Evolutionary conservation across 2,113 vertebrate species (phyloP).

Genomic region (Mesocricetus auratus): DNA sequence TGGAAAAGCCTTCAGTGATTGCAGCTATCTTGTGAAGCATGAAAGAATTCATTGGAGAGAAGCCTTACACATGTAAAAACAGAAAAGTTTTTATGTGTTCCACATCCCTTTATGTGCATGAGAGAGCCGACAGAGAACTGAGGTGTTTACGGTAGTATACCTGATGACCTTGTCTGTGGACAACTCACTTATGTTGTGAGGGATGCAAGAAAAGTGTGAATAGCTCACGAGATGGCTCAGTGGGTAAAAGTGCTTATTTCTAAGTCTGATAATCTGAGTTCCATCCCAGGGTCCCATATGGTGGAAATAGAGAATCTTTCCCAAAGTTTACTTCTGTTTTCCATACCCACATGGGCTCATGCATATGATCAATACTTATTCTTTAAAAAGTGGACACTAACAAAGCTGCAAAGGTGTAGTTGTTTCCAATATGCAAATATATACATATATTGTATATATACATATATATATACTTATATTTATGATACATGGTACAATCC

Average conservation of each 20-base stretch:
- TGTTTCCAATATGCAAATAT: background rate
- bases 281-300: background rate
- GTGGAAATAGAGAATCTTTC: background rate
- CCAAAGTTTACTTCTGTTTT: background rate
- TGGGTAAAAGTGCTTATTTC: background rate
- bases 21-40: slow-evolving; percentile 8
- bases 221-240: background rate
- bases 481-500: background rate
- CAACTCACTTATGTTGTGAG: background rate
- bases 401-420: background rate
- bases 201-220: background rate
- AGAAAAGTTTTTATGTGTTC: too few relatives aligned
- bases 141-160: too few relatives aligned
- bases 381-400: too few relatives aligned
- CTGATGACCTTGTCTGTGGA: background rate
- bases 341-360: too few relatives aligned
- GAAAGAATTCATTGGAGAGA: background rate
- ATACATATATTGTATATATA: background rate
- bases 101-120: background rate
- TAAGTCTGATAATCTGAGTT: background rate
- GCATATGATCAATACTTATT: background rate
- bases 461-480: too few relatives aligned
- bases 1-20: background rate
- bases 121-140: background rate
- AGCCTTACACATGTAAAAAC: background rate